A percentile compares a stretch with the other conserved stretches of the same genome.
Conservation (phyloP, 2,888 invertebrate species). For the Heterodera filipjevi region DNA sequence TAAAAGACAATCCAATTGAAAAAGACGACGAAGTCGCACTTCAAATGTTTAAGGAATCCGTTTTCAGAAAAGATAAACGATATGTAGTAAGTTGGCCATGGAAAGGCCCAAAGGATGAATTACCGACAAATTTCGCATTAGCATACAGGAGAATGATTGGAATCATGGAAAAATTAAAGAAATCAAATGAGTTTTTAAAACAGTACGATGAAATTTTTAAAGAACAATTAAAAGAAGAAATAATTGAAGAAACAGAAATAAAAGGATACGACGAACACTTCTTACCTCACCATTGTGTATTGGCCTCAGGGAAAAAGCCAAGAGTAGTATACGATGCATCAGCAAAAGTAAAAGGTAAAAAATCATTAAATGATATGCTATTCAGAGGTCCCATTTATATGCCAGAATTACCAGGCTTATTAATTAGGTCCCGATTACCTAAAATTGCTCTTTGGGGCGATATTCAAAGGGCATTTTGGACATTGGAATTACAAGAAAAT, state of each 20-base stretch:
- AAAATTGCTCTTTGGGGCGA: no score
- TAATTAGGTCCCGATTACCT: slow-evolving; percentile 21
- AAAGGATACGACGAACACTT: background rate
- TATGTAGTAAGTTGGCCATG: slow-evolving; percentile 18
- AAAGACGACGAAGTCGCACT: no score
- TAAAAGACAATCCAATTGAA: no score
- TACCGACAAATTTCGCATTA: background rate
- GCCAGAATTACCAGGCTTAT: slow-evolving; percentile 16
- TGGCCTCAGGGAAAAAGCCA: background rate
- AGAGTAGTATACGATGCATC: slow-evolving; percentile 26
- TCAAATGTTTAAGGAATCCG: no score
- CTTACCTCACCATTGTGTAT: background rate
- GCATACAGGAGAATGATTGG: background rate
- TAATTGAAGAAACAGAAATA: slow-evolving; percentile 9
- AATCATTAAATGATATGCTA: slow-evolving; percentile 12
- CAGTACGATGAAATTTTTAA: background rate
- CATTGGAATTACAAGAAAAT: no score
- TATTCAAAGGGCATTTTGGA: no score
- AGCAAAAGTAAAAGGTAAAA: no score
- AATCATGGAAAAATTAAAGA: slow-evolving; percentile 4
- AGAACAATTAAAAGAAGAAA: background rate
- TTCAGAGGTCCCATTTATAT: slow-evolving; percentile 13
- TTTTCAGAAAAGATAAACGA: no score
- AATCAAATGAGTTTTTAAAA: no score
- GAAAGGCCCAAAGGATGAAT: background rate